Base-by-base conservation (phyloP, 2,888 invertebrate species). In the Pyralis farinalis region DNA sequence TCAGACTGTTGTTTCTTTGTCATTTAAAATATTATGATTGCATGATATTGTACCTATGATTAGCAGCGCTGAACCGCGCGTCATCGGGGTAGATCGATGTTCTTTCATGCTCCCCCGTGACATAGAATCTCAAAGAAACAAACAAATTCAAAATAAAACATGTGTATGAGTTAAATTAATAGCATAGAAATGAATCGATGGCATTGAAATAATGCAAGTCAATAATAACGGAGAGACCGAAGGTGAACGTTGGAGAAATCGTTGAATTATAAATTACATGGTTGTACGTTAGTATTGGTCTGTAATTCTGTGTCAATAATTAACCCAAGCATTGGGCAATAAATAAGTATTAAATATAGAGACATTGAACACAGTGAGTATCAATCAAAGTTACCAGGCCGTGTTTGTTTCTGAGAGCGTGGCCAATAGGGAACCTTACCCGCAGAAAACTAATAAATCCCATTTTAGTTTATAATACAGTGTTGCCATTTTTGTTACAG, bases 41-140 rank as follows among this genome's bases (percentile, higher is more conserved):
- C 60, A 54, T 61, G 59, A 74, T 30, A 25, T 12, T 39, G 25
- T 82, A 87, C 87, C 87, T 87, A 87, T 83, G 76, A 71, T 79
- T 78, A 67, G 82, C 82, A 63, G 83, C 85, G 75, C 80, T 76
- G 84, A 77, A 82, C 72, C 87, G 87, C 83, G 78, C 79, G 72
- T 86, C 87, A 73, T 87, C 87, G 72, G 85, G 82, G 82, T 82
- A 86, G 81, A 74, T 78, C 68, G 86, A 78, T 66, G 84, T 67
- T 80, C 86, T 74, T 74, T 86, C 87, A 81, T 86, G 85, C 80
- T 87, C 87, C 67, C 87, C 87, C 79, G 87, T 86, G 83, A 87
- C 86, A 85, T 86, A 86, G 84, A 85, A 87, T 87, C 87, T 87
- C 87, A 79, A 85, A 71, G 84, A 48, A 84, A 85, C 75, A 82